Evolutionary conservation across 2,888 invertebrate genomes (phyloP).

Genomic region (Diplazon laetatorius): DNA sequence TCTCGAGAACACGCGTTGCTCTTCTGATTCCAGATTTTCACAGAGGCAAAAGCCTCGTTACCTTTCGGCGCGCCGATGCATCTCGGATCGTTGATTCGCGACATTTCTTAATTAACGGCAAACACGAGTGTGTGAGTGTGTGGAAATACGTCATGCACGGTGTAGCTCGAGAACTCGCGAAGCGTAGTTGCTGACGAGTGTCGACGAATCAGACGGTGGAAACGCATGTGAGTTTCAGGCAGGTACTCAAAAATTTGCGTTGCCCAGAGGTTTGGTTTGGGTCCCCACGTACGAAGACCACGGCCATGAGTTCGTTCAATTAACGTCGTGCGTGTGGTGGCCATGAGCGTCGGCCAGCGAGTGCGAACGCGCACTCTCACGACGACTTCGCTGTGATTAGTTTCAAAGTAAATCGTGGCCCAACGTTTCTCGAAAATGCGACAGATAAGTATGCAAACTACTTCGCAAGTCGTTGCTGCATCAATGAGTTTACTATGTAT

Average conservation of each 20-base stretch:
- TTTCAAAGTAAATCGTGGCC: constrained; percentile 62
- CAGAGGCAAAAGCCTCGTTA: constrained; percentile 28
- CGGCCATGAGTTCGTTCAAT: constrained; percentile 64
- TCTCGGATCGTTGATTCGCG: constrained; percentile 44
- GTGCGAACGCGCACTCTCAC: constrained; percentile 1
- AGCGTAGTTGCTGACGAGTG: constrained; percentile 19
- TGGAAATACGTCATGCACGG: constrained; percentile 22
- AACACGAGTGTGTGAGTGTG: neutral
- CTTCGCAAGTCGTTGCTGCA: constrained; percentile 1
- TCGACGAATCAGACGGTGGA: constrained; percentile 56
- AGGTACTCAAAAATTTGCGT: neutral
- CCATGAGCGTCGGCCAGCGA: constrained; percentile 31
- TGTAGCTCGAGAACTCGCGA: constrained; percentile 45
- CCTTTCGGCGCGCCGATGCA: neutral
- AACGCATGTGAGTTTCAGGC: constrained; percentile 31
- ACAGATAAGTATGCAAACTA: constrained; percentile 54
- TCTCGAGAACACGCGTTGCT: neutral
- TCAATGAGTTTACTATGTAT: too few species aligned
- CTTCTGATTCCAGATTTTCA: neutral
- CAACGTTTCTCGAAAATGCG: constrained; percentile 18
- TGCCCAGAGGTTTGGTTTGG: neutral
- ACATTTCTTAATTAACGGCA: constrained; percentile 62
- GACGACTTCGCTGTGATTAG: too few species aligned
- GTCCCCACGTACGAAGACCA: neutral
- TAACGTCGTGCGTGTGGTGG: constrained; percentile 60